A percentile compares a stretch with the other conserved stretches of the same genome.
These are phyloP conservation scores for Drosophila ezoana DNA, from an alignment of 2,888 invertebrate species.

Conservation along the genomic window DNA sequence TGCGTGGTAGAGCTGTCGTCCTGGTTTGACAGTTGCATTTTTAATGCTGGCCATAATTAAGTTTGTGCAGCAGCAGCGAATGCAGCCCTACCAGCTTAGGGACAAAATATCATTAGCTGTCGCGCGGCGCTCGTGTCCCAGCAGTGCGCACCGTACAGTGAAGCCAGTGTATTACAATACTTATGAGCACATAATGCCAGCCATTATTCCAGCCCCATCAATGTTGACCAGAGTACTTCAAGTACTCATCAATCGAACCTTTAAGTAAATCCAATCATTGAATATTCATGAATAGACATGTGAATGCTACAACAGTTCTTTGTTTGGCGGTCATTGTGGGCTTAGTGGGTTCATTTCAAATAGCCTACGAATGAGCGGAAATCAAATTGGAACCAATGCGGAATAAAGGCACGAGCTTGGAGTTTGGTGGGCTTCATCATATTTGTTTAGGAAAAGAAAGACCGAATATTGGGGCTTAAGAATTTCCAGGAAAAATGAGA, in stretches of 20 bases:
- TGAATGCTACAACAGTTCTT: slow-evolving; percentile 24
- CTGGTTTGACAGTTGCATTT: slow-evolving; percentile 78
- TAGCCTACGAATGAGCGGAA: slow-evolving; percentile 3
- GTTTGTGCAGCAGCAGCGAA: slow-evolving; percentile 62
- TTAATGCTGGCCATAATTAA: slow-evolving; percentile 77
- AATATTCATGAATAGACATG: slow-evolving; percentile 37
- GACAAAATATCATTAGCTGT: slow-evolving; percentile 44
- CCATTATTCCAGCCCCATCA: slow-evolving; percentile 41
- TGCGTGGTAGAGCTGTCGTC: slow-evolving; percentile 33
- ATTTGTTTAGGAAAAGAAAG: neutral
- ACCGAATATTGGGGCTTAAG: too few species aligned
- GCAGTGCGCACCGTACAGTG: slow-evolving; percentile 30
- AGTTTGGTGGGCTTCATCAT: neutral
- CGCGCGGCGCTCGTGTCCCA: slow-evolving; percentile 9
- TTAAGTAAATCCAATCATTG: slow-evolving; percentile 30
- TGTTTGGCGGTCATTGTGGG: neutral
- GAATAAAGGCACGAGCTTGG: neutral
- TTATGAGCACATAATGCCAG: slow-evolving; percentile 38
- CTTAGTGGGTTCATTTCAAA: neutral
- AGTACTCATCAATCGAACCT: slow-evolving; percentile 2
- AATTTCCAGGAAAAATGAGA: too few species aligned
- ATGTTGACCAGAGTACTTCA: slow-evolving; percentile 33
- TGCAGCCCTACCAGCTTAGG: slow-evolving; percentile 39
- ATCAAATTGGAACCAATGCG: neutral
- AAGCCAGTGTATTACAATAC: slow-evolving; percentile 24